Base-by-base conservation (phyloP, 2,888 invertebrate species). In the Corbicula japonica region DNA sequence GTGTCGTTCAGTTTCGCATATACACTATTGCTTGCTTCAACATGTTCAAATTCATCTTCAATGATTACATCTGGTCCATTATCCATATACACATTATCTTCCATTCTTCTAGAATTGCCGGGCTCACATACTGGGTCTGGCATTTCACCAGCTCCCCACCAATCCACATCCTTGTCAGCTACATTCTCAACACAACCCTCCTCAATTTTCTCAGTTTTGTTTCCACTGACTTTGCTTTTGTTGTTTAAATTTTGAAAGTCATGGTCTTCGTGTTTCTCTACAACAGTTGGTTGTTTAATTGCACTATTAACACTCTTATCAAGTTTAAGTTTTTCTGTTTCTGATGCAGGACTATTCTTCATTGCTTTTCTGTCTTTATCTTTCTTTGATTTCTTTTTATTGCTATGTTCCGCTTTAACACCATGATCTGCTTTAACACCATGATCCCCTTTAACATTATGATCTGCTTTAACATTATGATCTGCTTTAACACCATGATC, bases 31-130 rank as follows among this genome's bases (percentile, higher is more conserved):
- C n/a, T n/a, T n/a, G n/a, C n/a, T n/a, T n/a, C n/a, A n/a, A n/a
- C n/a, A n/a, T 60, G 63, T 34, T 78, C 73, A 56, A 71, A 62
- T 35, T 79, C 78, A 30, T 41, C 76, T 18, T 78, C 81, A 34
- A 77, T 77, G 28, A 76, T 81, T 8, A 81, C 81, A 81, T 81
- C 81, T 12, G 76, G 74, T 5, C 77, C 76, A 32, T 62, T 70
- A 46, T 74, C 74, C 4, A 65, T 52, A 30, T 54, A 76, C 15
- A 76, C 73, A 63, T 72, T 65, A 62, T 54, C 54, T 15, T 23
- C 41, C 38, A 61, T n/a, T n/a, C n/a, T n/a, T n/a, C 44, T 46
- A 30, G 21, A n/a, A 26, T 8, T 26, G 30, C n/a, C 30, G 6
- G 56, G 48, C 18, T 48, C 26, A 35, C 58, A 60, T 38, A 21